Evolutionary conservation across 2,113 vertebrate genomes (phyloP).

Genomic region (Donacobius atricapilla): DNA sequence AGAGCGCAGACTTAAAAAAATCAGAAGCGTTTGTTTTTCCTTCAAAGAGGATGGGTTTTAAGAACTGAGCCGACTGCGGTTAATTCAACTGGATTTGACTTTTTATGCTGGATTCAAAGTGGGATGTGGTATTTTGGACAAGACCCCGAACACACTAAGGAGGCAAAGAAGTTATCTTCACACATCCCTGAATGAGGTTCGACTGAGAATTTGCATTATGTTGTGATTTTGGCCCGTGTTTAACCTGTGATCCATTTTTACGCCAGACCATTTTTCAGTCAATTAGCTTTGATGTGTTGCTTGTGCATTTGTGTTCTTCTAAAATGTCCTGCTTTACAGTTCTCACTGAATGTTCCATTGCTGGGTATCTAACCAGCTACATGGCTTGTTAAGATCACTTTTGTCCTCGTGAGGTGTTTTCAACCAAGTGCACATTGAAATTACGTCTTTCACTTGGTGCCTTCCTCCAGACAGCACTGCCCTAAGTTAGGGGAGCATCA

Average conservation of each 20-base stretch:
- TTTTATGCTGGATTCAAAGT: accelerated
- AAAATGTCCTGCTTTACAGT: neutral
- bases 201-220: neutral
- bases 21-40: neutral
- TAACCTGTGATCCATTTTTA: neutral
- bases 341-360: neutral
- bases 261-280: neutral
- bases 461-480: neutral
- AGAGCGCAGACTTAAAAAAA: neutral
- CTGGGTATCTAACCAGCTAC: neutral
- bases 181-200: neutral
- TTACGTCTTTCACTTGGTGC: neutral
- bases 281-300: neutral
- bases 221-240: neutral
- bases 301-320: neutral
- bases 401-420: neutral
- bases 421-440: neutral
- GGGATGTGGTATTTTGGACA: accelerated
- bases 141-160: neutral
- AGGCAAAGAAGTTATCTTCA: neutral
- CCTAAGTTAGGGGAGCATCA: neutral
- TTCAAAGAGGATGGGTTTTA: neutral
- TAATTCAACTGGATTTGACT: too few relatives aligned
- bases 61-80: neutral
- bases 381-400: neutral